phyloP scores from a whole-genome alignment of 2,797 vertebrate species.

The Chrysolophus pictus region DNA sequence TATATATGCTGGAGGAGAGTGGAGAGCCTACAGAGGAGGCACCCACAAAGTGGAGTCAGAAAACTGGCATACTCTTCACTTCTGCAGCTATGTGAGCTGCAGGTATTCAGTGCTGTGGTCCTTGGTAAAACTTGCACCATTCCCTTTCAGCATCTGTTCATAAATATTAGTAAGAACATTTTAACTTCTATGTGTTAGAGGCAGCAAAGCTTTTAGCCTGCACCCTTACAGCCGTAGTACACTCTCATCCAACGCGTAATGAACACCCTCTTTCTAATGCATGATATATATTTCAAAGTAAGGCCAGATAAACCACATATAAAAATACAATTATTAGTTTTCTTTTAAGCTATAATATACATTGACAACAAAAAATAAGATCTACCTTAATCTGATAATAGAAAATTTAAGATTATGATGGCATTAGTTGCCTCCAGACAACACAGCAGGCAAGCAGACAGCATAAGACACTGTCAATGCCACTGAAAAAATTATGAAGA shows the following conservation, averaged over 20 bases:
- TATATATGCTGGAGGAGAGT: background rate
- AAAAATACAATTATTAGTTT: background rate
- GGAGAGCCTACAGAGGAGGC: background rate
- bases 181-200: background rate
- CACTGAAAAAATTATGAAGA: background rate
- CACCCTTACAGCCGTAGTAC: background rate
- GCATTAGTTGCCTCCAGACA: background rate
- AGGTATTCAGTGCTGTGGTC: background rate
- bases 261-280: background rate
- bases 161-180: background rate
- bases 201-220: background rate
- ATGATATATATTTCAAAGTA: background rate
- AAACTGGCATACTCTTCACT: background rate
- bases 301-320: background rate
- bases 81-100: background rate
- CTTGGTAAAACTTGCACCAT: background rate
- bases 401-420: background rate
- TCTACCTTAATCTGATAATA: background rate
- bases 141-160: background rate
- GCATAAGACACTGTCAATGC: rapidly evolving
- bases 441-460: too few species aligned
- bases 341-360: background rate
- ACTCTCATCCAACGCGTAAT: background rate
- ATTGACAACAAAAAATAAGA: background rate
- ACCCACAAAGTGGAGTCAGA: rapidly evolving